phyloP scores from a whole-genome alignment of 2,113 vertebrate genomes.

The Corvus moneduloides region DNA sequence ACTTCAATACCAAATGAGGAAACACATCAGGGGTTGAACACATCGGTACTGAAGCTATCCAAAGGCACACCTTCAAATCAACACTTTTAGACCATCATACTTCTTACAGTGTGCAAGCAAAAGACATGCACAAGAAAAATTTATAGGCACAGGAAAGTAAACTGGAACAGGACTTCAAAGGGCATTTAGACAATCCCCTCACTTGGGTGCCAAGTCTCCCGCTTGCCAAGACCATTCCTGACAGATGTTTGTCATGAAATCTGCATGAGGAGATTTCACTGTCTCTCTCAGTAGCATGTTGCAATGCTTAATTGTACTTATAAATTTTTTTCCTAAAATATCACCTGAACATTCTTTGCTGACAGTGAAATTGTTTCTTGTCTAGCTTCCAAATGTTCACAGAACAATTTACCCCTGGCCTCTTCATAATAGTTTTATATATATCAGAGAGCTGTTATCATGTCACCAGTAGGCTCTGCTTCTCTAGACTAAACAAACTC shows the following conservation, averaged over 20 bases:
- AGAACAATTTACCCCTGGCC: background rate
- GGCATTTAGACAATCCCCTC: background rate
- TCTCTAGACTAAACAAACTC: conserved; percentile 40
- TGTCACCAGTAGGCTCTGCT: background rate
- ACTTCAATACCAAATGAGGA: background rate
- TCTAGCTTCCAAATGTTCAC: background rate
- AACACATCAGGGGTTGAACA: background rate
- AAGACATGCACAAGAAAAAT: background rate
- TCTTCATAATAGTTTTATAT: background rate
- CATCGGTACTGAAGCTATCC: background rate
- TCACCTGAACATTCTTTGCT: conserved; percentile 12
- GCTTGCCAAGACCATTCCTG: background rate
- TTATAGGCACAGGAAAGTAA: conserved; percentile 9
- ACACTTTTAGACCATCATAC: background rate
- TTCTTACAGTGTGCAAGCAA: background rate
- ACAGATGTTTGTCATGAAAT: conserved; percentile 6
- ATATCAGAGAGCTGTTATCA: background rate
- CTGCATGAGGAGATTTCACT: background rate
- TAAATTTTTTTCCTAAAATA: background rate
- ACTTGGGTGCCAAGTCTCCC: background rate
- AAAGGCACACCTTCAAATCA: background rate
- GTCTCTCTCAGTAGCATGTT: background rate
- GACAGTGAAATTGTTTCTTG: background rate
- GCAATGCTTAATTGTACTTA: background rate
- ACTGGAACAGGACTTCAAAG: background rate